Percentiles rank a stretch among this genome's conserved stretches.
phyloP scores from a whole-genome alignment of 2,888 invertebrate genomes.

The Megamerina dolium region DNA sequence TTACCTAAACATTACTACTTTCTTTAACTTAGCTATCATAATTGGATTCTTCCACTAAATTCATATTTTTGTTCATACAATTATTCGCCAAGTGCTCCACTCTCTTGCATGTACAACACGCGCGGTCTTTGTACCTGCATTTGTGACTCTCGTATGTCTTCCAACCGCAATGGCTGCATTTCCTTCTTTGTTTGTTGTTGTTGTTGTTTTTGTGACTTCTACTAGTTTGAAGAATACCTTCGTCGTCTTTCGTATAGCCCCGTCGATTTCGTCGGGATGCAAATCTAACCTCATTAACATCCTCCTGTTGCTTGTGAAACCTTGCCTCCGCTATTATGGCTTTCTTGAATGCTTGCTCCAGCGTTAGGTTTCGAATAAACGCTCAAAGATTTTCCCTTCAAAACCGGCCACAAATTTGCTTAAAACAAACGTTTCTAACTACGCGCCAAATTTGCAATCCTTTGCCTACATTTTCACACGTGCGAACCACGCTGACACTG shows the following conservation, averaged over 20 bases:
- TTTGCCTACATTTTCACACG: too few relatives aligned
- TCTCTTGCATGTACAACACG: background rate
- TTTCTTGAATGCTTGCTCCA: background rate
- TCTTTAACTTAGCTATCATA: too few relatives aligned
- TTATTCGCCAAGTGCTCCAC: background rate
- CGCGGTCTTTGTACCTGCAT: background rate
- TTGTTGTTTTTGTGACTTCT: background rate
- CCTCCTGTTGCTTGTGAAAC: too few relatives aligned
- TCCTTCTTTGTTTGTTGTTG: background rate
- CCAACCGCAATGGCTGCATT: conserved; percentile 1
- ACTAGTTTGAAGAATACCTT: too few relatives aligned
- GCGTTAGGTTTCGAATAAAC: too few relatives aligned
- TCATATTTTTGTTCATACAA: conserved; percentile 2
- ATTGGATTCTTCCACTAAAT: too few relatives aligned
- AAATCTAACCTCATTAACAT: too few relatives aligned
- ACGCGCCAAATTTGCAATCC: background rate
- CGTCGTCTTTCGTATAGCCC: too few relatives aligned
- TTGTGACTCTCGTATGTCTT: background rate
- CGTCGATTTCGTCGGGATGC: too few relatives aligned
- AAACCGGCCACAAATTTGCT: conserved; percentile 6
- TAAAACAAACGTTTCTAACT: conserved; percentile 3
- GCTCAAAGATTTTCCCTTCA: too few relatives aligned
- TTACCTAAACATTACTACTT: too few relatives aligned
- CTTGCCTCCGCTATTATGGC: background rate
- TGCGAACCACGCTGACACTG: background rate